Percentiles rank a stretch among this genome's conserved stretches.
These are phyloP conservation scores for Cavia aperea DNA, from an alignment of 2,113 vertebrate genomes.

Conservation along the genomic window DNA sequence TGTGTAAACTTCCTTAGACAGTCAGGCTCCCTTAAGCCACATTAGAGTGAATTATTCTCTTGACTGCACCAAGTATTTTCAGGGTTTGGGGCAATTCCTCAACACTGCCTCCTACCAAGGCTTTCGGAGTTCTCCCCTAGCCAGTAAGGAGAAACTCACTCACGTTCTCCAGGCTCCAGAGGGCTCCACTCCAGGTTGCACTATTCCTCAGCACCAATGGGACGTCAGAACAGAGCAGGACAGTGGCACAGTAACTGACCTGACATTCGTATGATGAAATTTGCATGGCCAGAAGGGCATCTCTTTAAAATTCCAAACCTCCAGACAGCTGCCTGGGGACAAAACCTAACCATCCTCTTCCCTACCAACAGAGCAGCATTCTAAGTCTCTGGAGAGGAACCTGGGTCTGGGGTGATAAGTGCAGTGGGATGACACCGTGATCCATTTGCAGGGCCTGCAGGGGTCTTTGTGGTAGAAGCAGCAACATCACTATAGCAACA, in stretches of 20 bases:
- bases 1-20: background rate
- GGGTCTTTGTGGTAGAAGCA: background rate
- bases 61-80: background rate
- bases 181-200: background rate
- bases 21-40: background rate
- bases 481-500: background rate
- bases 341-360: background rate
- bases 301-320: conserved; percentile 5
- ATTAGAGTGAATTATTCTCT: background rate
- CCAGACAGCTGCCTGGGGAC: background rate
- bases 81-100: background rate
- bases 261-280: background rate
- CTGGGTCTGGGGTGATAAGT: background rate
- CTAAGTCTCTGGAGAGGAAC: background rate
- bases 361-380: background rate
- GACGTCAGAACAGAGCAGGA: background rate
- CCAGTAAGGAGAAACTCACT: background rate
- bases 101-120: background rate
- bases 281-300: background rate
- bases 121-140: background rate
- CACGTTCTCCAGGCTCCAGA: background rate
- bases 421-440: background rate
- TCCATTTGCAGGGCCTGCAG: background rate
- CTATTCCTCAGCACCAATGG: background rate
- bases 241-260: background rate